Base-by-base conservation (phyloP, 2,888 invertebrate species). In the Rhamphomyia laevipes region DNA sequence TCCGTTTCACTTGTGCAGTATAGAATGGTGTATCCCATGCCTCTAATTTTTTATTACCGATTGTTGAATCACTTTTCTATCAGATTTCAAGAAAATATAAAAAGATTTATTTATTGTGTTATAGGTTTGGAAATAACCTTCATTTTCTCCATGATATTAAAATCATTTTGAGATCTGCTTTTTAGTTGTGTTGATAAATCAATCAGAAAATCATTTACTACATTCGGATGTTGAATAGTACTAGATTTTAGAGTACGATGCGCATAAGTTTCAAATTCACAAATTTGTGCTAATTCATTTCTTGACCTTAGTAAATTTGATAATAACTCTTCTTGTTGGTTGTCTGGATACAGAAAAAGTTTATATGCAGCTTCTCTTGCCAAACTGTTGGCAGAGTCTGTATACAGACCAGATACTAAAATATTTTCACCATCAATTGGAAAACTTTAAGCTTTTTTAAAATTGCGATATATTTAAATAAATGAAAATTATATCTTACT, bases 1-100 rank as follows among this genome's bases (percentile, higher is more conserved):
- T 77, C 0, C 77, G 78, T 65, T 85, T 87, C 0, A 85, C 81
- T 63, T 82, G 82, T 3, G 81, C 77, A 0, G 82, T 84, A 60
- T 83, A 89, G 66, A 89, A 94, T 0, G 91, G 84, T 0, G 89
- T 84, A 67, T 96, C 95, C 95, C 95, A 96, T 35, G 79, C 75
- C 59, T 76, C 75, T 1, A 82, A 64, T 0, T 59, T 55, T 43
- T 23, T 71, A 59, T 9, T 66, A 56, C 42, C 3, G 10, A 10
- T 13, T 21, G 40, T 43, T 12, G 59, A 59, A 10, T 68, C 67
- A 27, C 59, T 60, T 9, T 59, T 60, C 57, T 61, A 23, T 48
- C 58, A n/a, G n/a, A n/a, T n/a, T n/a, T n/a, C 15, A 23, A 50
- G 23, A 11, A 45, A 50, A 30, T 9, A 38, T 43, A 46, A 18